A percentile compares a stretch with the other conserved stretches of the same genome.
Evolutionary conservation across 2,113 vertebrate species (phyloP).

Genomic region (Siphamia tubifer): DNA sequence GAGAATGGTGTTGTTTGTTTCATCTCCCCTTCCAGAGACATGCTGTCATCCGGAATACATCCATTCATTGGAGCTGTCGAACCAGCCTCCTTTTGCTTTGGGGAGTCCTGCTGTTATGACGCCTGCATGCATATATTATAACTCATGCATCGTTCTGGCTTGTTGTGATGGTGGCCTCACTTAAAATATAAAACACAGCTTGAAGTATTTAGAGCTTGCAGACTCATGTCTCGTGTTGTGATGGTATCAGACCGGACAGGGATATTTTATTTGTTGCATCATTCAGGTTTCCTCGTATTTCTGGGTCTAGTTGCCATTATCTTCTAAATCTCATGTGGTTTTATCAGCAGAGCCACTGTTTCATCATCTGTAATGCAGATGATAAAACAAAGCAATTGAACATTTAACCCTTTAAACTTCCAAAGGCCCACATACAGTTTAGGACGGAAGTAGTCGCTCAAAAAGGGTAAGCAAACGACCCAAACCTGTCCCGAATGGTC

Average conservation of each 20-base stretch:
- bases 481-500: no score
- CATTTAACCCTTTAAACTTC: no score
- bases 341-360: not conserved
- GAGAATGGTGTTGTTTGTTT: slow-evolving; percentile 10
- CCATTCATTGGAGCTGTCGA: slow-evolving; percentile 26
- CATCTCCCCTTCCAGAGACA: slow-evolving; percentile 10
- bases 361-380: not conserved
- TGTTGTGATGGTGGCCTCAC: not conserved
- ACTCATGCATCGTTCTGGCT: slow-evolving; percentile 1
- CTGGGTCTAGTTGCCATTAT: not conserved
- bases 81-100: slow-evolving; percentile 19
- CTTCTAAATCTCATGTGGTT: not conserved
- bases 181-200: not conserved
- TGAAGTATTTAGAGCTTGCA: not conserved
- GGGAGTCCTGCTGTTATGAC: slow-evolving; percentile 35
- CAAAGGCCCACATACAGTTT: no score
- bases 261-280: not conserved
- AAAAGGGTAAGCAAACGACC: no score
- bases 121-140: slow-evolving; percentile 22
- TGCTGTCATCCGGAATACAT: slow-evolving; percentile 44
- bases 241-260: not conserved
- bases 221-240: not conserved
- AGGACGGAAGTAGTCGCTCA: no score
- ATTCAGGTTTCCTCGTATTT: not conserved
- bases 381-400: not conserved